Conservation (phyloP, 1,140 invertebrate species). For the Drosophila melanogaster region Release_6_plus_ISO1_MT NT_033777.3:23736501-23737000, state of each 20-base stretch:
- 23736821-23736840: conserved; percentile 23
- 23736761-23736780: conserved; percentile 28
- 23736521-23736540: conserved; percentile 40
- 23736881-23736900: not conserved
- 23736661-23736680: conserved; percentile 12
- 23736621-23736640: conserved; percentile 25
- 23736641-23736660: conserved; percentile 37
- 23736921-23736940: conserved; percentile 17
- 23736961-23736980: conserved; percentile 7
- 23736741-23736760: conserved; percentile 12
- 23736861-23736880: not conserved
- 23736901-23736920: not conserved
- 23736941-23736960: conserved; percentile 1
- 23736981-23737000: conserved; percentile 5
- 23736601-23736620: conserved; percentile 30
- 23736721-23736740: conserved; percentile 46
- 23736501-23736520: conserved; percentile 69
- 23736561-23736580: conserved; percentile 68
- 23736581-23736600: conserved; percentile 71
- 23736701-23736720: conserved; percentile 80
- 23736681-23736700: conserved; percentile 73
- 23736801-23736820: conserved; percentile 7
- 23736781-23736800: conserved; percentile 16
- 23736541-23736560: not conserved
- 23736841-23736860: not conserved